Conservation (phyloP, 2,888 invertebrate species). For the Corbicula japonica region DNA sequence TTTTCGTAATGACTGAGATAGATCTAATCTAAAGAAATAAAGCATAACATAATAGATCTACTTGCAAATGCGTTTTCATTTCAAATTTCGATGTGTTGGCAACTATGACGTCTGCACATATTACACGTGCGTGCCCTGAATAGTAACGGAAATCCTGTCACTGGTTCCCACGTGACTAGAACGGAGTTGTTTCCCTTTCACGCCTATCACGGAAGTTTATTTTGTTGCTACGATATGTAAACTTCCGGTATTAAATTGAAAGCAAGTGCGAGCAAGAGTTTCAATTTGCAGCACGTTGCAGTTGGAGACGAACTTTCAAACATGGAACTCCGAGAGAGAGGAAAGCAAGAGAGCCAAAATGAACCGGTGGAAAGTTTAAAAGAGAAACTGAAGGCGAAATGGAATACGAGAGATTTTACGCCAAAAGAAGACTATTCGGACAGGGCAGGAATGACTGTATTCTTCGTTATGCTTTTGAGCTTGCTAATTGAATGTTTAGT, state of each 20-base stretch:
- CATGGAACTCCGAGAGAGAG: conserved; percentile 75
- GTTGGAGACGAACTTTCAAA: conserved; percentile 12
- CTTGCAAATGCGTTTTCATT: too few species aligned
- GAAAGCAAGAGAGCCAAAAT: conserved; percentile 26
- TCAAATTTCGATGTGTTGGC: too few species aligned
- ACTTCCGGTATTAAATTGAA: conserved; percentile 64
- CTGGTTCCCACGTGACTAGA: too few species aligned
- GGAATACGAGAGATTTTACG: conserved; percentile 72
- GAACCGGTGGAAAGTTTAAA: conserved; percentile 62
- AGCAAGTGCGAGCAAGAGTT: conserved; percentile 59
- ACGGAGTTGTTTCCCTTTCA: too few species aligned
- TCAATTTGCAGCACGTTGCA: conserved; percentile 21
- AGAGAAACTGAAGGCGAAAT: conserved; percentile 75
- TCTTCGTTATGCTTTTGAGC: conserved; percentile 68
- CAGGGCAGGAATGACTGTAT: conserved; percentile 64
- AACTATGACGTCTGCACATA: too few species aligned
- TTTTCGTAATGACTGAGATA: too few species aligned
- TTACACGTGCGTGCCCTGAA: too few species aligned
- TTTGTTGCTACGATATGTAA: conserved; percentile 54
- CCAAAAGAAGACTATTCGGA: conserved; percentile 66
- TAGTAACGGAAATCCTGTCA: too few species aligned
- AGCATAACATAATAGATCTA: too few species aligned
- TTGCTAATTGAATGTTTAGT: conserved; percentile 70
- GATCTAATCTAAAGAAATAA: too few species aligned
- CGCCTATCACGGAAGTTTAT: conserved; percentile 57